These are phyloP conservation scores for Odontomachus brunneus DNA, from an alignment of 1,140 invertebrate genomes.

Conservation along the genomic window DNA sequence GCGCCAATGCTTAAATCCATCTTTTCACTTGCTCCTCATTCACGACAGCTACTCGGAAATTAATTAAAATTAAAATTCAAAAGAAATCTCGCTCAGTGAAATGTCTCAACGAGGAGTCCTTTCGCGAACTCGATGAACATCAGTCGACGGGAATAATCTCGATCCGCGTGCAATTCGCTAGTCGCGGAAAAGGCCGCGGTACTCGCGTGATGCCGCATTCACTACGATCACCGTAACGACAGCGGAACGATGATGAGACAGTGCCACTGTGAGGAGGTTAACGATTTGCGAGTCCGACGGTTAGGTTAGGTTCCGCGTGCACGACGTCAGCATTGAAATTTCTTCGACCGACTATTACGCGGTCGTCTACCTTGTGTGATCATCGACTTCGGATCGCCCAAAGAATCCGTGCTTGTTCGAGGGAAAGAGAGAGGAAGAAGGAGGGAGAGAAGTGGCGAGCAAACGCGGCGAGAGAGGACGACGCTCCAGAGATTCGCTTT, in stretches of 20 bases:
- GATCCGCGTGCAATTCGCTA: neutral
- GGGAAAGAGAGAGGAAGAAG: neutral
- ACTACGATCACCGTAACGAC: constrained; percentile 36
- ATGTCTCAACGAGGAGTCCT: too few relatives aligned
- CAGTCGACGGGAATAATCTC: neutral
- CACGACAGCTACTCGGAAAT: too few relatives aligned
- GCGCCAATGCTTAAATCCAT: too few relatives aligned
- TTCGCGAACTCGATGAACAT: neutral
- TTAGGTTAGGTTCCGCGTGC: constrained; percentile 11
- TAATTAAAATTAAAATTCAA: too few relatives aligned
- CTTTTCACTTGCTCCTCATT: too few relatives aligned
- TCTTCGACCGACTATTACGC: constrained; percentile 46
- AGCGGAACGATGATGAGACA: constrained; percentile 43
- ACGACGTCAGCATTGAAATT: constrained; percentile 34
- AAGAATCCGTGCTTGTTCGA: neutral
- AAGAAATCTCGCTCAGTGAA: too few relatives aligned
- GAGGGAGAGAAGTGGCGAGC: too few relatives aligned
- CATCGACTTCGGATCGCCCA: constrained; percentile 29
- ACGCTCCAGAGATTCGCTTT: too few relatives aligned
- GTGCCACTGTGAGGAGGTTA: constrained; percentile 27
- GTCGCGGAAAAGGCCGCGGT: neutral
- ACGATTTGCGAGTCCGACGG: constrained; percentile 30
- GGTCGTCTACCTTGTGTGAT: constrained; percentile 47
- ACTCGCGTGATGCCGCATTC: neutral
- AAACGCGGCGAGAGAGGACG: too few relatives aligned